A percentile compares a stretch with the other conserved stretches of the same genome.
Conservation (phyloP, 1,140 invertebrate genomes). For the Tetragonula clypearis region DNA sequence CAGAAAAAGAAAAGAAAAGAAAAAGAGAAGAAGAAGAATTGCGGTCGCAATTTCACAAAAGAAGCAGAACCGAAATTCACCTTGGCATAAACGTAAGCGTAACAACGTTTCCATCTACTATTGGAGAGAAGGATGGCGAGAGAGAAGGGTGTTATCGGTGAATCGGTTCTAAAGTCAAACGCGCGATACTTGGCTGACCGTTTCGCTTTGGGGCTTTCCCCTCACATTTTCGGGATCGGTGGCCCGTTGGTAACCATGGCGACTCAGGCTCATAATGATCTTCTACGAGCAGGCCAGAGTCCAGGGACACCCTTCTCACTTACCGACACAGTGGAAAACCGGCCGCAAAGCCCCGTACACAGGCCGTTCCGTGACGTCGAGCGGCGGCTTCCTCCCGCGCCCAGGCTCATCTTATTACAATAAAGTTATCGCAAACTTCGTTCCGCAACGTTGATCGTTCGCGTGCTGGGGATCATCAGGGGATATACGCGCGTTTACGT, state of each 20-base stretch:
- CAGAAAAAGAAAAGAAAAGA: no score
- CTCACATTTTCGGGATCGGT: conserved; percentile 69
- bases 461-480: conserved; percentile 39
- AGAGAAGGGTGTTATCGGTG: conserved; percentile 6
- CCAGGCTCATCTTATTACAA: conserved; percentile 77
- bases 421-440: conserved; percentile 77
- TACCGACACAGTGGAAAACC: conserved; percentile 75
- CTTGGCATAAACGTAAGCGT: conserved; percentile 66
- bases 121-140: conserved; percentile 17
- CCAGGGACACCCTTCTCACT: conserved; percentile 77
- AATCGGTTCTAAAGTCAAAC: conserved; percentile 79
- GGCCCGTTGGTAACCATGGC: conserved; percentile 78
- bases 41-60: neutral
- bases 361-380: conserved; percentile 43
- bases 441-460: conserved; percentile 70
- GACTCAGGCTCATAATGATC: conserved; percentile 81
- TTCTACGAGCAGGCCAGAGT: conserved; percentile 72
- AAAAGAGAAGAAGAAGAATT: neutral
- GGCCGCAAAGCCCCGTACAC: conserved; percentile 66
- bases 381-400: neutral
- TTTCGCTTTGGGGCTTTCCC: conserved; percentile 71
- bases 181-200: conserved; percentile 79
- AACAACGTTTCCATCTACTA: conserved; percentile 67
- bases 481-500: neutral
- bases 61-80: neutral